phyloP scores from a whole-genome alignment of 2,797 vertebrate genomes.

The Avahi laniger region DNA sequence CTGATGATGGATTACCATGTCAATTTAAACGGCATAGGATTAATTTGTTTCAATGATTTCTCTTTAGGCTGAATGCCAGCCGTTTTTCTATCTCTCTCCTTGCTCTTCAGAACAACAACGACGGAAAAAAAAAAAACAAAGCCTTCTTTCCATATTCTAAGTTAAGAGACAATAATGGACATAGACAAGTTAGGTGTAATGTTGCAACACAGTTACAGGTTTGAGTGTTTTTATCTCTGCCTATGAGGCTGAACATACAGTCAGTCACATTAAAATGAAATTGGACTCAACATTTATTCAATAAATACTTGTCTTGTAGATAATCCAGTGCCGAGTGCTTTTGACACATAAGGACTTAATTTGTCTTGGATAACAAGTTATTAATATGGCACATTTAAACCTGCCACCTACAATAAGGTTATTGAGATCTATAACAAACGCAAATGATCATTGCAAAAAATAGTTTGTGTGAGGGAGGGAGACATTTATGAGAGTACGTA shows the following conservation, averaged over 20 bases:
- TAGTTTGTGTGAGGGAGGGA: constrained; percentile 74
- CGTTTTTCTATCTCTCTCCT: constrained; percentile 84
- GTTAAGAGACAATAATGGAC: constrained; percentile 86
- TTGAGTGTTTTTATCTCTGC: constrained; percentile 85
- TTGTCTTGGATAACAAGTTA: constrained; percentile 88
- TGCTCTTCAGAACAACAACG: constrained; percentile 85
- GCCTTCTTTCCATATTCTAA: constrained; percentile 76
- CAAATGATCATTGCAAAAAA: constrained; percentile 58
- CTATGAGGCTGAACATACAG: constrained; percentile 83
- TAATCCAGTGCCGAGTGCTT: constrained; percentile 87
- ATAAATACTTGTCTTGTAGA: constrained; percentile 89
- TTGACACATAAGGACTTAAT: constrained; percentile 89
- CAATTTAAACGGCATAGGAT: constrained; percentile 98
- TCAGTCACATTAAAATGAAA: constrained; percentile 89
- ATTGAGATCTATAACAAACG: constrained; percentile 81
- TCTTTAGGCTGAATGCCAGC: constrained; percentile 95
- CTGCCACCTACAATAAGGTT: constrained; percentile 85
- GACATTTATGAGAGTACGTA: constrained; percentile 60
- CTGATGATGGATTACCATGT: constrained; percentile 98
- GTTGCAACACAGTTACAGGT: constrained; percentile 81
- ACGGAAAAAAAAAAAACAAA: constrained; percentile 60
- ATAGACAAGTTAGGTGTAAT: constrained; percentile 85
- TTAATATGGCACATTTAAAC: constrained; percentile 88
- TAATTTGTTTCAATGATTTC: constrained; percentile 99
- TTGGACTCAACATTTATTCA: constrained; percentile 89